Conservation (phyloP, 2,888 invertebrate species). For the Lordiphosa fenestrarum region DNA sequence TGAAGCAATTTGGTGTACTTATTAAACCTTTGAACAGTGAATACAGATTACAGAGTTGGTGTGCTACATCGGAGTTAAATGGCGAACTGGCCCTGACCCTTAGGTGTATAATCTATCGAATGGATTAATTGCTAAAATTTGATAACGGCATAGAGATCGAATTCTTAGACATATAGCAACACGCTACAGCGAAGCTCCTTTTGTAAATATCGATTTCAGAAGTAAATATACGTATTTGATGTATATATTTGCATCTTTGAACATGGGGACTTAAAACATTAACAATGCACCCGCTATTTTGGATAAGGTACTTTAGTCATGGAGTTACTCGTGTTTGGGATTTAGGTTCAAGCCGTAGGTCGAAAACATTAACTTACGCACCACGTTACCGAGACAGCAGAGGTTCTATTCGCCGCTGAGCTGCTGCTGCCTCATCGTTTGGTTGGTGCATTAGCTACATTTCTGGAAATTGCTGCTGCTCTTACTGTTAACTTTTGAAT, state of each 20-base stretch:
- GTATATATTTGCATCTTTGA: constrained; percentile 4
- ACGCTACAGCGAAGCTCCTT: not conserved
- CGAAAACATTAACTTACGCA: not conserved
- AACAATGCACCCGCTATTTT: constrained; percentile 8
- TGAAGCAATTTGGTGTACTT: not conserved
- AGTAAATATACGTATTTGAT: constrained; percentile 7
- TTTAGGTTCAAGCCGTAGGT: constrained; percentile 5
- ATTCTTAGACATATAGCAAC: not conserved
- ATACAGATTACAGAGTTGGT: constrained; percentile 11
- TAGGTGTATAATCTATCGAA: not conserved
- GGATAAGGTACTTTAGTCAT: constrained; percentile 17
- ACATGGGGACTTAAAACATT: constrained; percentile 7
- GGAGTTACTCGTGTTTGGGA: not conserved
- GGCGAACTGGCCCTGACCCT: not conserved
- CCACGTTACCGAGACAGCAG: no score
- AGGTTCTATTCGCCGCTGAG: not conserved
- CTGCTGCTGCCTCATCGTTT: no score
- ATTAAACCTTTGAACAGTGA: constrained; percentile 4
- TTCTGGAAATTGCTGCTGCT: not conserved
- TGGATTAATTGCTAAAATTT: constrained; percentile 6
- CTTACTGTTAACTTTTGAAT: constrained; percentile 1
- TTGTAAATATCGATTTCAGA: constrained; percentile 12
- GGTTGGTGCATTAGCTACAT: no score
- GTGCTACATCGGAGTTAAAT: constrained; percentile 13
- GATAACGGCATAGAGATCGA: constrained; percentile 9